Base-by-base conservation (phyloP, 2,113 vertebrate species). In the Xenus cinereus region DNA sequence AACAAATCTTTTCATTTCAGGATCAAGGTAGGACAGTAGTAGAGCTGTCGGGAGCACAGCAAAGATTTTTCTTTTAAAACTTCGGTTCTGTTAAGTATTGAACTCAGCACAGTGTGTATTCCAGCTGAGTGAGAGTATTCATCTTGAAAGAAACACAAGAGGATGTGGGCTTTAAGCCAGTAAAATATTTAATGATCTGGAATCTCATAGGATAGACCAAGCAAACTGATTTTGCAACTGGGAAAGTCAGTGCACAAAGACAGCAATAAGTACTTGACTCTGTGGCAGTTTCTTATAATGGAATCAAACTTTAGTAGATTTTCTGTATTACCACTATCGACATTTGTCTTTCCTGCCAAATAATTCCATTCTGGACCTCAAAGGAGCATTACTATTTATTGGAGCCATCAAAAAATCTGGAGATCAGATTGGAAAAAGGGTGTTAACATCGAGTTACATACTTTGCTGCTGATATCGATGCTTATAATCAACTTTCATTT, bases 91-190 rank as follows among this genome's bases (percentile, higher is more conserved):
- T 11, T 33, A 93, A 74, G 64, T n/a, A 78, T 20, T 33, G 37
- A 91, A 81, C 37, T 35, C 46, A 80, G 56, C 26, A 64, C 89
- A 92, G 59, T 22, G 24, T 30, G 50, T 85, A 79, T 82, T 95
- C 46, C 78, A 82, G 60, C 90, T 84, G 76, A 89, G 60, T 26
- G 21, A 69, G 66, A 71, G 35, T 67, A 91, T 67, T 95, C 57
- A 63, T 90, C 71, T 81, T 5, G 3, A 92, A 93, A 85, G 88
- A 77, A 90, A 84, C 57, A 72, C 43, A 82, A 50, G 51, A 87
- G 51, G 60, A 93, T 50, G 63, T 76, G 53, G 75, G 82, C 86
- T 92, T 90, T 85, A 76, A 76, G 86, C 66, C 93, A 94, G 35
- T 18, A 76, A 92, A 83, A 78, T 78, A 91, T 35, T 77, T 37